phyloP scores from a whole-genome alignment of 2,113 vertebrate genomes.

The Pachycephala philippinensis region DNA sequence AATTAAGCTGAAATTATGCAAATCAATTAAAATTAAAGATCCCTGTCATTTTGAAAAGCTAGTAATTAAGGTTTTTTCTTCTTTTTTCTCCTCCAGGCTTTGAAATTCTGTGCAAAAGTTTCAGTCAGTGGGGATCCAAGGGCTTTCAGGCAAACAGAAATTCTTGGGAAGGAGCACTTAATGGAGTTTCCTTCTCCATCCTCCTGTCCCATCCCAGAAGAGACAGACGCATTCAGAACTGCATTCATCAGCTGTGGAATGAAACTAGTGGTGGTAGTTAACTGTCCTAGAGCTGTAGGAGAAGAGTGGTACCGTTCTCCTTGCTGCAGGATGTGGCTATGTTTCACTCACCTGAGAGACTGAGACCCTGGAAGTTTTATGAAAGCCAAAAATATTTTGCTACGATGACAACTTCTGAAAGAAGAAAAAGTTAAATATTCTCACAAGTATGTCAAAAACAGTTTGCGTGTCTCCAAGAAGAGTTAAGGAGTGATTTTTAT shows the following conservation, averaged over 20 bases:
- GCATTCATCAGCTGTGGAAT: background rate
- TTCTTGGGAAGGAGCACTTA: background rate
- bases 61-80: background rate
- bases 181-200: background rate
- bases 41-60: background rate
- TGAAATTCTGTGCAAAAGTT: background rate
- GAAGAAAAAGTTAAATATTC: background rate
- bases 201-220: background rate
- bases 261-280: background rate
- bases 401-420: background rate
- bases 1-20: background rate
- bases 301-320: background rate
- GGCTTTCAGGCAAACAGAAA: background rate
- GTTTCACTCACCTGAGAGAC: background rate
- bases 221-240: background rate
- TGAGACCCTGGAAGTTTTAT: background rate
- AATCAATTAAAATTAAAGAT: background rate
- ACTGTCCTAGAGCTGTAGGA: background rate
- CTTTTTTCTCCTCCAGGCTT: background rate
- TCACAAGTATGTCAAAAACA: background rate
- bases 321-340: background rate
- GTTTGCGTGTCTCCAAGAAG: background rate
- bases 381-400: background rate
- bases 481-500: background rate
- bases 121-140: background rate